phyloP scores from a whole-genome alignment of 2,888 invertebrate species.

The Seladonia tumulorum region DNA sequence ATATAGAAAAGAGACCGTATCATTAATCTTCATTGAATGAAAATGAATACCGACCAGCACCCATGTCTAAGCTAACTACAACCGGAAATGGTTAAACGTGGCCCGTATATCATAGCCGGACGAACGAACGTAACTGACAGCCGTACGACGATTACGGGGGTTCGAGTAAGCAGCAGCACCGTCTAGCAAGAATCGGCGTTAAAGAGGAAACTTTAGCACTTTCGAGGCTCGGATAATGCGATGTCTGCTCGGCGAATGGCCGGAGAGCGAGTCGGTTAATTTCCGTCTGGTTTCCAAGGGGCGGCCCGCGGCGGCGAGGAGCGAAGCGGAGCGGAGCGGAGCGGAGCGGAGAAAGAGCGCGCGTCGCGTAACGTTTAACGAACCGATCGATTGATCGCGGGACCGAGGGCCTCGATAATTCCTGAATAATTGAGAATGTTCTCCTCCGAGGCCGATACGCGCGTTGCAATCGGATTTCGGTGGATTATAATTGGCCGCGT shows the following conservation, averaged over 20 bases:
- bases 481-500: constrained; percentile 40
- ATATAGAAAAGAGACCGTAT: too few species aligned
- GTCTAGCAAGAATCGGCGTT: not conserved
- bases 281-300: not conserved
- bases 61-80: not conserved
- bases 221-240: not conserved
- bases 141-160: not conserved
- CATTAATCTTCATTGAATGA: not conserved
- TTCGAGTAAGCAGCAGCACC: not conserved
- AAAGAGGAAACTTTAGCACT: constrained; percentile 4
- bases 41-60: not conserved
- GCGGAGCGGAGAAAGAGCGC: not conserved
- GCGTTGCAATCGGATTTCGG: constrained; percentile 22
- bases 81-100: not conserved
- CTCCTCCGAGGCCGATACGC: not conserved
- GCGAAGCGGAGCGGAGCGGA: too few species aligned
- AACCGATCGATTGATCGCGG: constrained; percentile 7
- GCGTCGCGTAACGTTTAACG: not conserved
- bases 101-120: not conserved
- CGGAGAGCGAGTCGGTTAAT: not conserved
- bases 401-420: constrained; percentile 18
- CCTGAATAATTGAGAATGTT: constrained; percentile 33
- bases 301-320: not conserved
- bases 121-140: not conserved
- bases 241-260: not conserved